A percentile compares a stretch with the other conserved stretches of the same genome.
Conservation (phyloP, 2,888 invertebrate species). For the Dastarcus helophoroides region DNA sequence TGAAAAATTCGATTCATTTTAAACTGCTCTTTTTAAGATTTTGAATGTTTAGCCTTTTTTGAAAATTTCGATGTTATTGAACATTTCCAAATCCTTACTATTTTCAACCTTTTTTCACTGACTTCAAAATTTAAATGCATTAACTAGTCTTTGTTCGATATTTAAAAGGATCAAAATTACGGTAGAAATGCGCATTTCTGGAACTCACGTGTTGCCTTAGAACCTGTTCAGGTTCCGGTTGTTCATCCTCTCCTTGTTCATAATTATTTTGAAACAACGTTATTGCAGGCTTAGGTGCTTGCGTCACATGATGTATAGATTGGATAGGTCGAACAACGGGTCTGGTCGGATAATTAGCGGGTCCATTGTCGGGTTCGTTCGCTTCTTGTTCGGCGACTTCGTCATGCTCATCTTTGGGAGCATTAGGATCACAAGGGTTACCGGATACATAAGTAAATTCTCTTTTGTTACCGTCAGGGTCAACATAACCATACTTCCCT, state of each 20-base stretch:
- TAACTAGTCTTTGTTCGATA: too few relatives aligned
- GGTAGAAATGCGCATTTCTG: too few relatives aligned
- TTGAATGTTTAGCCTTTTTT: too few relatives aligned
- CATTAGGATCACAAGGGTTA: slow-evolving; percentile 76
- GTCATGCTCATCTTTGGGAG: slow-evolving; percentile 56
- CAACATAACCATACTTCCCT: slow-evolving; percentile 78
- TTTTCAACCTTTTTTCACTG: too few relatives aligned
- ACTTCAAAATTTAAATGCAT: too few relatives aligned
- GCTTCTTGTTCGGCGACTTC: slow-evolving; percentile 35
- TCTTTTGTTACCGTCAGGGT: slow-evolving; percentile 75
- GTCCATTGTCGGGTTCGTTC: slow-evolving; percentile 45
- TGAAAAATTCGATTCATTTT: too few relatives aligned
- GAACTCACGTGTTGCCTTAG: slow-evolving; percentile 32
- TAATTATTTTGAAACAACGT: slow-evolving; percentile 64
- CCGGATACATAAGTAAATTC: slow-evolving; percentile 81
- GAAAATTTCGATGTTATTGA: too few relatives aligned
- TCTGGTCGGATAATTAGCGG: slow-evolving; percentile 51
- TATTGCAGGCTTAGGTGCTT: slow-evolving; percentile 42
- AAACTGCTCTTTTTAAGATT: too few relatives aligned
- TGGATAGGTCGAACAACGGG: slow-evolving; percentile 38
- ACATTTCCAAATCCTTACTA: too few relatives aligned
- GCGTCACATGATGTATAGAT: slow-evolving; percentile 27
- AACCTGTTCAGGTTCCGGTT: slow-evolving; percentile 43
- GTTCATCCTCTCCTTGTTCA: slow-evolving; percentile 50
- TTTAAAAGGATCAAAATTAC: too few relatives aligned